Percentiles rank a stretch among this genome's conserved stretches.
Evolutionary conservation across 2,113 vertebrate species (phyloP).

Genomic region (Hemichromis elongatus): DNA sequence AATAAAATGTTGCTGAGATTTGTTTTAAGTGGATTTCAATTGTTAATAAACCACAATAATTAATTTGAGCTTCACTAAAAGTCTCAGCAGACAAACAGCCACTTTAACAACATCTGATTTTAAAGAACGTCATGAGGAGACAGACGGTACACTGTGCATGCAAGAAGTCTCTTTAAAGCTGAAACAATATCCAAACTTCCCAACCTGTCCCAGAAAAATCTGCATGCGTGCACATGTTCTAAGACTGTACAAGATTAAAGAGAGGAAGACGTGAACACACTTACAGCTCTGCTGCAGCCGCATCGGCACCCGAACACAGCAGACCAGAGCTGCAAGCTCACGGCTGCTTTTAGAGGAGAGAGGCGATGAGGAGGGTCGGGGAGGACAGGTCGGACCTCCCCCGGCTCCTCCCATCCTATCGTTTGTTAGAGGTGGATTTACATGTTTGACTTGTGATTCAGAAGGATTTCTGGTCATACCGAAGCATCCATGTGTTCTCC

Average conservation of each 20-base stretch:
- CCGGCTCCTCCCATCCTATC: not conserved
- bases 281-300: slow-evolving; percentile 11
- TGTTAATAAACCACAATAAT: too few species aligned
- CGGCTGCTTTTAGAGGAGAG: not conserved
- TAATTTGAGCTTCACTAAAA: not conserved
- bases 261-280: not conserved
- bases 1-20: not conserved
- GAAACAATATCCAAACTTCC: not conserved
- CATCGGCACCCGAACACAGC: not conserved
- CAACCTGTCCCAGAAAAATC: not conserved
- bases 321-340: not conserved
- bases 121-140: not conserved
- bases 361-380: not conserved
- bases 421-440: not conserved
- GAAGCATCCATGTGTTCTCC: not conserved
- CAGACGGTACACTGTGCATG: not conserved
- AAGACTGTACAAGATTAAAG: not conserved
- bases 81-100: not conserved
- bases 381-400: not conserved
- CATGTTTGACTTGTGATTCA: not conserved
- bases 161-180: not conserved
- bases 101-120: not conserved
- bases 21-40: slow-evolving; percentile 4
- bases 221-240: not conserved
- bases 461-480: not conserved